Percentiles rank a stretch among this genome's conserved stretches.
phyloP scores from a whole-genome alignment of 2,888 invertebrate species.

The Phania funesta region DNA sequence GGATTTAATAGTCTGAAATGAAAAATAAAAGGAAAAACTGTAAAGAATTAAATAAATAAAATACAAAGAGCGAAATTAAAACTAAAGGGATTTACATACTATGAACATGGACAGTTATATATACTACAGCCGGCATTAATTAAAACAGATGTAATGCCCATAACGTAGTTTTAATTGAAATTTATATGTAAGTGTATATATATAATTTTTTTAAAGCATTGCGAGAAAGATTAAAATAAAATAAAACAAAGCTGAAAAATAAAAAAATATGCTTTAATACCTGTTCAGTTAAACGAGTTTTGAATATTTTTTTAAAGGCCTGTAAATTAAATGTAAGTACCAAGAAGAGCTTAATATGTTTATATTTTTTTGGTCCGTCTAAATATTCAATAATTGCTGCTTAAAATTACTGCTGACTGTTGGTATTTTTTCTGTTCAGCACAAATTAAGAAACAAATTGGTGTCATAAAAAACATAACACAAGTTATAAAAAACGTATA shows the following conservation, averaged over 20 bases:
- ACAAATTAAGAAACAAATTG: conserved; percentile 73
- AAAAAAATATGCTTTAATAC: too few relatives aligned
- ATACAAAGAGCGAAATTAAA: conserved; percentile 7
- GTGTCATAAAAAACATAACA: conserved; percentile 72
- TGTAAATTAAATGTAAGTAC: not conserved
- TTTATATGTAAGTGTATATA: conserved; percentile 30
- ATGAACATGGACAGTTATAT: conserved; percentile 8
- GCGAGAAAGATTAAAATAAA: not conserved
- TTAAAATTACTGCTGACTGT: conserved; percentile 12
- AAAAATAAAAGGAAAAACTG: not conserved
- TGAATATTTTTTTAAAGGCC: not conserved
- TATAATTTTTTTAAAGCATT: not conserved
- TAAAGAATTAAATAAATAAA: conserved; percentile 27
- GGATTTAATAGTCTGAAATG: conserved; percentile 72
- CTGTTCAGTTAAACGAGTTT: not conserved
- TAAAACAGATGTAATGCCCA: conserved; percentile 8
- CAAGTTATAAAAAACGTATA: conserved; percentile 6
- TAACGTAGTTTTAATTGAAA: conserved; percentile 37
- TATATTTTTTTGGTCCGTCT: conserved; percentile 24
- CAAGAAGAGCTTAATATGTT: not conserved
- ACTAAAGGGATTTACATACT: conserved; percentile 37
- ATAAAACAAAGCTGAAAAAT: not conserved
- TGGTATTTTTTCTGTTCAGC: conserved; percentile 5
- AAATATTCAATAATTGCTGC: not conserved
- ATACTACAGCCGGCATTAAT: conserved; percentile 29